Percentiles rank a stretch among this genome's conserved stretches.
Conservation (phyloP, 2,888 invertebrate species). For the Acronicta leporina region DNA sequence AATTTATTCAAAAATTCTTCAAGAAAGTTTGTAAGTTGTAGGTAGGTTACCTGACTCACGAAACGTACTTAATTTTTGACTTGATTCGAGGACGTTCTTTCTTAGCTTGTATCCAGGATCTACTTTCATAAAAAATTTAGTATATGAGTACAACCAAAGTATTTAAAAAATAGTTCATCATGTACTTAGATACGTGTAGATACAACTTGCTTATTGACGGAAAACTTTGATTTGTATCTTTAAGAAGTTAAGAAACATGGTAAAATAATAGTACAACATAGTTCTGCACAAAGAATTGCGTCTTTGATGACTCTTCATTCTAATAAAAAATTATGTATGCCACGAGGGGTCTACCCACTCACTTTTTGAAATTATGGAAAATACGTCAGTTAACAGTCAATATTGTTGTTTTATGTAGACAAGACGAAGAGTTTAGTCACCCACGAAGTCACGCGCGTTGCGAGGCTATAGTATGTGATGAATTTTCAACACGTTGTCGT, state of each 20-base stretch:
- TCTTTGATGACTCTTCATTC: slow-evolving; percentile 25
- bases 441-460: slow-evolving; percentile 13
- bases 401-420: slow-evolving; percentile 1
- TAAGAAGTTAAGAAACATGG: slow-evolving; percentile 7
- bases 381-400: slow-evolving; percentile 28
- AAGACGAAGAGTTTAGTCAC: slow-evolving; percentile 23
- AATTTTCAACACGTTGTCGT: slow-evolving; percentile 16
- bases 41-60: too few relatives aligned
- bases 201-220: background rate
- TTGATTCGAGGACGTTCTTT: slow-evolving; percentile 15
- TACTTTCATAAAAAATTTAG: slow-evolving; percentile 2
- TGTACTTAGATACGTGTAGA: too few relatives aligned
- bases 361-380: slow-evolving; percentile 41
- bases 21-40: too few relatives aligned
- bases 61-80: background rate
- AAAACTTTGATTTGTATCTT: background rate
- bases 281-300: slow-evolving; percentile 11
- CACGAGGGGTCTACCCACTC: slow-evolving; percentile 47
- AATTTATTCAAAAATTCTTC: too few relatives aligned
- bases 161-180: too few relatives aligned
- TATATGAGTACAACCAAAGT: too few relatives aligned
- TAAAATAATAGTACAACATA: background rate
- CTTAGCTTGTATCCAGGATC: slow-evolving; percentile 25
- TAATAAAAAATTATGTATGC: slow-evolving; percentile 44
- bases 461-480: slow-evolving; percentile 15